Evolutionary conservation across 2,113 vertebrate species (phyloP).

Genomic region (Cebidichthys violaceus): DNA sequence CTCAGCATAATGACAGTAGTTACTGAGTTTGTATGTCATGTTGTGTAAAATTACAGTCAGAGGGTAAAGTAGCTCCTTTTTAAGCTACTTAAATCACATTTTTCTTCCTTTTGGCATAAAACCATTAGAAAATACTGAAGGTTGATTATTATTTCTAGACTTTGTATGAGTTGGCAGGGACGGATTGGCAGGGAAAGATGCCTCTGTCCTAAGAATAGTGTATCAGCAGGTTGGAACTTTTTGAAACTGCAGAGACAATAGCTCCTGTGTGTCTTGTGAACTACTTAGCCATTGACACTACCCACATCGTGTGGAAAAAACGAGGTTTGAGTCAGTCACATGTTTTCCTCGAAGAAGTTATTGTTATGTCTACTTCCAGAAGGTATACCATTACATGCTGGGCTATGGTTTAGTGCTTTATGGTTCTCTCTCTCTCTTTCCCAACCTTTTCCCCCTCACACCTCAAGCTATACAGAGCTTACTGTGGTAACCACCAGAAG

Average conservation of each 20-base stretch:
- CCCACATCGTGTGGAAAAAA: conserved; percentile 31
- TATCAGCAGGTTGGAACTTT: conserved; percentile 38
- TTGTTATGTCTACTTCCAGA: conserved; percentile 84
- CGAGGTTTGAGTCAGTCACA: conserved; percentile 47
- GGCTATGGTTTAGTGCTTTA: conserved; percentile 31
- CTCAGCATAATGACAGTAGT: conserved; percentile 21
- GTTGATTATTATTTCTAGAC: conserved; percentile 44
- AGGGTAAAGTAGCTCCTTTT: conserved; percentile 1
- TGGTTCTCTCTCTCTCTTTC: conserved; percentile 19
- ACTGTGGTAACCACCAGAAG: conserved; percentile 27
- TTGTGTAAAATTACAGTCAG: conserved; percentile 8
- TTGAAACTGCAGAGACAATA: conserved; percentile 49
- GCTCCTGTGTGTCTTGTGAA: conserved; percentile 52
- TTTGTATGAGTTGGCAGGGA: conserved; percentile 40
- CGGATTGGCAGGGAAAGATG: conserved; percentile 9
- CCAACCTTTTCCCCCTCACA: conserved; percentile 8
- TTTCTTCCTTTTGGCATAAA: conserved; percentile 17
- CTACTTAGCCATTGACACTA: conserved; percentile 43
- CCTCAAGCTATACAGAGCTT: conserved; percentile 5
- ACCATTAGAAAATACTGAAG: background rate
- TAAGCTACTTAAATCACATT: background rate
- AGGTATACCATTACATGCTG: conserved; percentile 80
- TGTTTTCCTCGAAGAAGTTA: conserved; percentile 73
- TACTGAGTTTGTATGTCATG: conserved; percentile 11
- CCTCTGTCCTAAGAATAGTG: conserved; percentile 11